Evolutionary conservation across 1,140 invertebrate species (phyloP).

Genomic region (Calephelis virginiensis): DNA sequence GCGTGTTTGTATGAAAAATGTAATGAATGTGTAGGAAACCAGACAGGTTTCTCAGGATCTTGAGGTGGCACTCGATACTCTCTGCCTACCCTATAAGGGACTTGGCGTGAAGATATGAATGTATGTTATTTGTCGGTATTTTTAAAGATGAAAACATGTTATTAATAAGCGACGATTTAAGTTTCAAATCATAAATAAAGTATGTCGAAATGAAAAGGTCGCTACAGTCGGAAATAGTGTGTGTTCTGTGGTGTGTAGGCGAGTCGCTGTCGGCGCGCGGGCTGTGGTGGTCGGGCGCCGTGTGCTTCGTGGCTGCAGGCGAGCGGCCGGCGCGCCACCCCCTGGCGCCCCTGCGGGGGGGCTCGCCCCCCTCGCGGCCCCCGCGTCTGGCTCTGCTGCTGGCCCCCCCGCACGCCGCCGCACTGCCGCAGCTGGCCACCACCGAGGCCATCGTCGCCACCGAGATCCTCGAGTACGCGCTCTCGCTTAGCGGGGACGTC

Average conservation of each 20-base stretch:
- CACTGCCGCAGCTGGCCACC: slow-evolving; percentile 81
- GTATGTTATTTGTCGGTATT: too few species aligned
- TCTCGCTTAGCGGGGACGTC: slow-evolving; percentile 87
- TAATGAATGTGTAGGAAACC: too few species aligned
- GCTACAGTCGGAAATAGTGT: not conserved
- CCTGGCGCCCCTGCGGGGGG: slow-evolving; percentile 36
- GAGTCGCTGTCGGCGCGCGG: slow-evolving; percentile 85
- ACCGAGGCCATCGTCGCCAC: slow-evolving; percentile 95
- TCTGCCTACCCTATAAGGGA: too few species aligned
- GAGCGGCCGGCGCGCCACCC: slow-evolving; percentile 83
- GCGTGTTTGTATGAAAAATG: too few species aligned
- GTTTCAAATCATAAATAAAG: too few species aligned
- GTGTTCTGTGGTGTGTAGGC: slow-evolving; percentile 53
- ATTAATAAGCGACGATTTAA: too few species aligned
- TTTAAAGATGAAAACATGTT: too few species aligned
- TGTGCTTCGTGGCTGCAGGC: slow-evolving; percentile 95
- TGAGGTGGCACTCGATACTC: too few species aligned
- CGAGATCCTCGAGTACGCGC: slow-evolving; percentile 96
- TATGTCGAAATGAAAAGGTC: too few species aligned
- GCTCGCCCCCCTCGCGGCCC: slow-evolving; percentile 17
- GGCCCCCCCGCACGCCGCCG: slow-evolving; percentile 81
- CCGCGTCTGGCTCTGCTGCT: slow-evolving; percentile 87
- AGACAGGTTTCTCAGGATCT: too few species aligned
- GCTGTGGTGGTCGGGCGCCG: slow-evolving; percentile 92
- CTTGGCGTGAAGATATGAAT: too few species aligned